Percentiles rank a stretch among this genome's conserved stretches.
Evolutionary conservation across 2,113 vertebrate species (phyloP).

Genomic region (Indicator maculatus): DNA sequence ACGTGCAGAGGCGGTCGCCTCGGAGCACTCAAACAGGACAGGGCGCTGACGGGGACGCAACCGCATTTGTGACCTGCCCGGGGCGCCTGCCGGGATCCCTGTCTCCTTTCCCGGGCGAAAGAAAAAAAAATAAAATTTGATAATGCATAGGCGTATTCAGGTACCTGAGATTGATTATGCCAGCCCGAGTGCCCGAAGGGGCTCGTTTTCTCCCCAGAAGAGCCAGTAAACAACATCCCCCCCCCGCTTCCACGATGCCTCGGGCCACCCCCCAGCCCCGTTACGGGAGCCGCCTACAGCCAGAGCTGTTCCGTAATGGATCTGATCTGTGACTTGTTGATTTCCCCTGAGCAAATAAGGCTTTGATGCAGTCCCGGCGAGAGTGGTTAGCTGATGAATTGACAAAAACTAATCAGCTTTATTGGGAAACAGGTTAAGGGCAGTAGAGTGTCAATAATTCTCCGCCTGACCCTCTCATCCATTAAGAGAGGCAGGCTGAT

Average conservation of each 20-base stretch:
- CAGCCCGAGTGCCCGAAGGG: rapidly evolving
- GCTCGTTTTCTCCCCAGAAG: not conserved
- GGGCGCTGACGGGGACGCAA: not conserved
- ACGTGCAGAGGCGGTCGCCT: rapidly evolving
- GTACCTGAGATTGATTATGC: not conserved
- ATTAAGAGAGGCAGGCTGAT: conserved; percentile 92
- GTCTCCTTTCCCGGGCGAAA: not conserved
- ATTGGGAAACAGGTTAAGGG: conserved; percentile 98
- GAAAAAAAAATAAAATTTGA: not conserved
- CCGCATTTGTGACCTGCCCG: not conserved
- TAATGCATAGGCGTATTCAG: rapidly evolving
- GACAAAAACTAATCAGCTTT: conserved; percentile 98
- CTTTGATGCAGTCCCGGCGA: conserved; percentile 82
- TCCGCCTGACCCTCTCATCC: conserved; percentile 90
- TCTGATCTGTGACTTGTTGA: conserved; percentile 91
- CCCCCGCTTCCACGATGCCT: too few relatives aligned
- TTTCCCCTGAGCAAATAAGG: conserved; percentile 95
- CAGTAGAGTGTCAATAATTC: conserved; percentile 93
- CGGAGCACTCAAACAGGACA: not conserved
- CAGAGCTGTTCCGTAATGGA: conserved; percentile 75
- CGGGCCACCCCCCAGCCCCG: not conserved
- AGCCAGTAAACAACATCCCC: not conserved
- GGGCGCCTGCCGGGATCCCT: not conserved
- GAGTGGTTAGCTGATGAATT: conserved; percentile 92
- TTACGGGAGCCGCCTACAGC: conserved; percentile 47